Conservation (phyloP, 2,797 vertebrate species). For the Poecilia picta region DNA sequence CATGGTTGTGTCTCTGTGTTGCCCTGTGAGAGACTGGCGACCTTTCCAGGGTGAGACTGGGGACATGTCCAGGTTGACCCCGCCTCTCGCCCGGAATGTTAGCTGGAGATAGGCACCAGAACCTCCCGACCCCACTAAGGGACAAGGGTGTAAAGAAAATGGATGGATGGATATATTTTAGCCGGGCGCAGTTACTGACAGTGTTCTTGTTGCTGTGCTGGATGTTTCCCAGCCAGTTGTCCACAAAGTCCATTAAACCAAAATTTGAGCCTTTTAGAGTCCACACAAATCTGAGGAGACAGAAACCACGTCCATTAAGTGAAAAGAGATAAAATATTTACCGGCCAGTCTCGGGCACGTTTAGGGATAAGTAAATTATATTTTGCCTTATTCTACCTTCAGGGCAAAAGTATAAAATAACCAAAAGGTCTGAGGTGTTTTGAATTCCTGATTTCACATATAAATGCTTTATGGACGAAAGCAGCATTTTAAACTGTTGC, state of each 20-base stretch:
- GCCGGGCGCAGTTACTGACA: neutral
- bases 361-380: neutral
- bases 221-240: neutral
- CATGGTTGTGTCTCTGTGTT: too few relatives aligned
- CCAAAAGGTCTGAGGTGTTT: constrained; percentile 4
- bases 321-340: neutral
- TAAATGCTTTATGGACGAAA: neutral
- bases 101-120: too few relatives aligned
- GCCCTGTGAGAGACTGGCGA: too few relatives aligned
- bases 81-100: too few relatives aligned
- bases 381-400: neutral
- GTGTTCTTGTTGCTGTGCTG: neutral
- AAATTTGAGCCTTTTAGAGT: neutral
- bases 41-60: too few relatives aligned
- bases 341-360: neutral
- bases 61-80: too few relatives aligned
- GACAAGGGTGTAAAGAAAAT: too few relatives aligned
- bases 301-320: neutral
- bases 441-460: neutral
- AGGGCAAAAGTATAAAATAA: neutral
- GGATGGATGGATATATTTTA: neutral
- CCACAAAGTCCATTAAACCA: neutral
- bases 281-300: neutral
- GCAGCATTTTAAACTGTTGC: neutral
- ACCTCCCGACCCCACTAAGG: too few relatives aligned